These are phyloP conservation scores for Endotricha flammealis DNA, from an alignment of 2,888 invertebrate genomes.

Conservation along the genomic window DNA sequence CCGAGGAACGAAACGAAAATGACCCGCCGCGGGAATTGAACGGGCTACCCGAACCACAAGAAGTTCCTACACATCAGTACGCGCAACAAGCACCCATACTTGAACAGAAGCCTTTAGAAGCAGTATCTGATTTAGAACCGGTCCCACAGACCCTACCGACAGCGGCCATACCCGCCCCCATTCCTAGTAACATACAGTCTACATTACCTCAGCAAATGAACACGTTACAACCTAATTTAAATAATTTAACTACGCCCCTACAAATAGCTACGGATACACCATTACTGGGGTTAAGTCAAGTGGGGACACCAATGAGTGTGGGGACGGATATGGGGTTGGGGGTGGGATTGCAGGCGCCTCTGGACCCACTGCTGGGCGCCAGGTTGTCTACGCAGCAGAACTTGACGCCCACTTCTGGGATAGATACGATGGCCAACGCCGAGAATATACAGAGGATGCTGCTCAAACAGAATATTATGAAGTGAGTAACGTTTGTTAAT, in stretches of 20 bases:
- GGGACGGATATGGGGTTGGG: constrained; percentile 48
- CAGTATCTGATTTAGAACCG: background rate
- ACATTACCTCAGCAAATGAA: constrained; percentile 23
- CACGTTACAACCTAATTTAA: constrained; percentile 37
- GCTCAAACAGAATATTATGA: constrained; percentile 71
- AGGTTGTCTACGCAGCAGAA: constrained; percentile 35
- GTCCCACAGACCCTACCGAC: constrained; percentile 14
- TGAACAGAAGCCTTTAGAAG: constrained; percentile 3
- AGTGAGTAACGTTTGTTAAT: constrained; percentile 41
- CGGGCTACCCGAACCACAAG: constrained; percentile 42
- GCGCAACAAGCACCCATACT: constrained; percentile 20
- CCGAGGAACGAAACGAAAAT: constrained; percentile 31
- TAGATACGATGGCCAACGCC: constrained; percentile 47
- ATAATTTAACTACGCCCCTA: constrained; percentile 56
- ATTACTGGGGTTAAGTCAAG: constrained; percentile 51
- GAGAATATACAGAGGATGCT: constrained; percentile 73
- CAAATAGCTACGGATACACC: constrained; percentile 65
- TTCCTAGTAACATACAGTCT: constrained; percentile 15
- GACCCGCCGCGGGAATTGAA: constrained; percentile 36
- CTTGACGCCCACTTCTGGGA: constrained; percentile 37
- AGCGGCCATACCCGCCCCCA: constrained; percentile 18
- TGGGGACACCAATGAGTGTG: constrained; percentile 46
- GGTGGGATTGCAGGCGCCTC: constrained; percentile 25
- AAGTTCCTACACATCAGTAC: constrained; percentile 60
- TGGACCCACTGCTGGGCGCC: constrained; percentile 28